Percentiles rank a stretch among this genome's conserved stretches.
These are phyloP conservation scores for Xanthostigma xanthostigma DNA, from an alignment of 2,888 invertebrate genomes.

Conservation along the genomic window DNA sequence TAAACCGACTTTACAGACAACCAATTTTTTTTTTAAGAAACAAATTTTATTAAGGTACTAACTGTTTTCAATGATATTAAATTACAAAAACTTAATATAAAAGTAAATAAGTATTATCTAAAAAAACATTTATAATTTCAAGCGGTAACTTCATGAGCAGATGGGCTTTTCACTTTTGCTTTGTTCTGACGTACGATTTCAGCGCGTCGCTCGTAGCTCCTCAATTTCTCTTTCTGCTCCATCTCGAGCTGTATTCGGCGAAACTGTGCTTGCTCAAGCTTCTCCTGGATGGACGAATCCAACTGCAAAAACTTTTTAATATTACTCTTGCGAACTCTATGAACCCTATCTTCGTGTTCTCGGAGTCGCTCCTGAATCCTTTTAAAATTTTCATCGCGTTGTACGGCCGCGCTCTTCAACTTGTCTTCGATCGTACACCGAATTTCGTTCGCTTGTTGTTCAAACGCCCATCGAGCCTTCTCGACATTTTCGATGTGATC, in stretches of 20 bases:
- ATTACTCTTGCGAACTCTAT: conserved; percentile 52
- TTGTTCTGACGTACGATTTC: conserved; percentile 86
- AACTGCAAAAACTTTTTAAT: conserved; percentile 51
- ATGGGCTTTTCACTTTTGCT: conserved; percentile 45
- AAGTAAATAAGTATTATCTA: too few relatives aligned
- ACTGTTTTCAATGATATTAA: too few relatives aligned
- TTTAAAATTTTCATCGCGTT: conserved; percentile 81
- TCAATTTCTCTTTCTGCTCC: conserved; percentile 62
- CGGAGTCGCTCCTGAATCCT: conserved; percentile 81
- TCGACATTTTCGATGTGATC: conserved; percentile 49
- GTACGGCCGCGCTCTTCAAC: conserved; percentile 71
- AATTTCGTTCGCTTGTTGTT: conserved; percentile 74
- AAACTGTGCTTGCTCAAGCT: conserved; percentile 50
- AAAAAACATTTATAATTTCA: conserved; percentile 13
- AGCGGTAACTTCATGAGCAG: conserved; percentile 41
- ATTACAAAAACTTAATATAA: too few relatives aligned
- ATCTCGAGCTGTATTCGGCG: conserved; percentile 60
- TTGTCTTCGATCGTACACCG: conserved; percentile 77
- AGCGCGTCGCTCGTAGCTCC: conserved; percentile 73
- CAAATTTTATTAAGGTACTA: too few relatives aligned
- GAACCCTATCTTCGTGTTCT: conserved; percentile 72
- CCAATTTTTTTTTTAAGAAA: too few relatives aligned
- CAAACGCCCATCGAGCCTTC: conserved; percentile 58
- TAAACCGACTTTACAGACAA: too few relatives aligned
- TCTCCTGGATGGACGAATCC: conserved; percentile 52